phyloP scores from a whole-genome alignment of 2,113 vertebrate species.

The Argyrosomus japonicus region DNA sequence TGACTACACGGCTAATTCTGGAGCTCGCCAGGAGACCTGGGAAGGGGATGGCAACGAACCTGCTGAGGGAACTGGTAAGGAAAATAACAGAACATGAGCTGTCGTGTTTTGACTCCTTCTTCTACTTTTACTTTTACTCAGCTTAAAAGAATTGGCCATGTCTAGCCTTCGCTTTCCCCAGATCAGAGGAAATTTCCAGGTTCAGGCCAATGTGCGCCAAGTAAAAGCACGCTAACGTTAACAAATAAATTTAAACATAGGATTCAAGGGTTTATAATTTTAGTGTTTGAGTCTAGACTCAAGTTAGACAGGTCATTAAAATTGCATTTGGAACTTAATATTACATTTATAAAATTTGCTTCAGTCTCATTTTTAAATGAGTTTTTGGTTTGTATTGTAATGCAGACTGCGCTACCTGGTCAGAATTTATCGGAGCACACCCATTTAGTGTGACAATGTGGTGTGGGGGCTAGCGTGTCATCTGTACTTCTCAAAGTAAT shows the following conservation, averaged over 20 bases:
- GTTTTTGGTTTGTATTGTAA: no score
- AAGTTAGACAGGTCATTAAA: no score
- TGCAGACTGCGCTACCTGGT: no score
- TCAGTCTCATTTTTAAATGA: no score
- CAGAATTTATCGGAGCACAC: no score
- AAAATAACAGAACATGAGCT: neutral
- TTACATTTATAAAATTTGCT: neutral
- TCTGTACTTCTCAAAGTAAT: no score
- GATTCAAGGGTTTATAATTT: neutral
- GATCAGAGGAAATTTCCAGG: neutral
- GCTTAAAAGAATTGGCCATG: neutral
- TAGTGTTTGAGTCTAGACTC: neutral
- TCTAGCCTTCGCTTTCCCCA: neutral
- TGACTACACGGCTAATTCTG: slow-evolving; percentile 89
- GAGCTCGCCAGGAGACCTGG: slow-evolving; percentile 88
- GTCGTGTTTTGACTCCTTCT: neutral
- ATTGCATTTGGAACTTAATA: no score
- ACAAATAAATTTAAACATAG: neutral
- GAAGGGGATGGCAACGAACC: slow-evolving; percentile 87
- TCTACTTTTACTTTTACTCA: neutral
- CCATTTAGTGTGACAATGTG: no score
- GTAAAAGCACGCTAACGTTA: neutral
- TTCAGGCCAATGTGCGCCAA: neutral
- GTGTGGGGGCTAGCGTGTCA: no score
- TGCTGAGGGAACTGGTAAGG: slow-evolving; percentile 89